Evolutionary conservation across 2,888 invertebrate species (phyloP), one percentile per base, ranked within the genome.

Genomic region (Acrocyrtus sp.): DNA sequence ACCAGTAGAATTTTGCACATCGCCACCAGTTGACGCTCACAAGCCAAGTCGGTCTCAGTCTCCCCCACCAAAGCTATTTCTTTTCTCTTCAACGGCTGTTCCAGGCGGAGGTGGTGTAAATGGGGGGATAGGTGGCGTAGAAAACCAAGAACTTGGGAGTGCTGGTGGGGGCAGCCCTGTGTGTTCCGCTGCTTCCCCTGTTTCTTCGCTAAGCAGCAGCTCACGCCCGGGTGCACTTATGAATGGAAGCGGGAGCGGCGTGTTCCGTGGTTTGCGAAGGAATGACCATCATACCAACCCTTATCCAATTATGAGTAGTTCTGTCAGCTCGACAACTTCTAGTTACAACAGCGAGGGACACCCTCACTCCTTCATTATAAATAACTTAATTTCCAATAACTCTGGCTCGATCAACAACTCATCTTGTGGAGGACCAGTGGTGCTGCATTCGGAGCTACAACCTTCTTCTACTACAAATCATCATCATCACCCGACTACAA

Each of bases 1-100:
- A 47, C 95, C 95, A 78, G 93, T 95, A 82, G 90, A 94, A 86
- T 95, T 95, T 87, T 90, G 95, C 83, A 93, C 95, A 82, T 94
- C 94, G 82, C 95, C 96, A 81, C 95, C 95, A 78, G 87, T 92
- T 84, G 94, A 94, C 86, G 94, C 93, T 84, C 90, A 94, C 84
- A 93, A 93, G 87, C 93, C 94, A 82, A 85, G 83, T 73, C 84
- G 87, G 81, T 86, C 86, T 72, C 83, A 85, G 78, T 85, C 86
- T 70, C 86, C 86, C 77, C 86, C 85, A 75, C 85, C 86, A 63
- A 86, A 85, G 82, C 84, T 86, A 81, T 86, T 86, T 81, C 84
- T 84, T 79, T 82, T 81, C 57, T 81, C 80, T 56, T 76, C 76
- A 26, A 57, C 78, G 54, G 45, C 68, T 50, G 81, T 83, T 77